Conservation (phyloP, 1,140 invertebrate genomes). For the Tetranychus urticae region DNA sequence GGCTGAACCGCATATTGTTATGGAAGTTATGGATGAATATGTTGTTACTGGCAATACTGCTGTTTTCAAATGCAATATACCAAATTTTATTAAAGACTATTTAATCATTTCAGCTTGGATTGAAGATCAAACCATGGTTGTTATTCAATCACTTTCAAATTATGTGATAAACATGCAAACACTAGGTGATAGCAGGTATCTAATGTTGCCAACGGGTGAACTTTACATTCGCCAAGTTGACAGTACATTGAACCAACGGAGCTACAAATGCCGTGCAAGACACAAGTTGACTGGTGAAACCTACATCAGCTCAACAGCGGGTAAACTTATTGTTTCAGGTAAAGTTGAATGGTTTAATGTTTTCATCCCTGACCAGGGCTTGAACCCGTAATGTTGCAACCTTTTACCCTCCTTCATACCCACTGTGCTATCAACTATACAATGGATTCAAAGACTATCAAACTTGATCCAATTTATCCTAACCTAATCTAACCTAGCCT, state of each 20-base stretch:
- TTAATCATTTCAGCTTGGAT: slow-evolving; percentile 51
- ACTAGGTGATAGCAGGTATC: slow-evolving; percentile 26
- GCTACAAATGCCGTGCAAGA: slow-evolving; percentile 12
- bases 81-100: slow-evolving; percentile 64
- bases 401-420: too few species aligned
- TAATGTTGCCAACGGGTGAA: slow-evolving; percentile 49
- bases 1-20: slow-evolving; percentile 13
- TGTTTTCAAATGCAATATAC: slow-evolving; percentile 23
- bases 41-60: slow-evolving; percentile 19
- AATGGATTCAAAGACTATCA: too few species aligned
- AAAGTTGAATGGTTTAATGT: background rate
- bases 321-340: slow-evolving; percentile 15
- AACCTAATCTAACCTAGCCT: too few species aligned
- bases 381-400: too few species aligned
- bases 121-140: background rate
- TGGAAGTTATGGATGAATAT: slow-evolving; percentile 19
- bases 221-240: slow-evolving; percentile 13
- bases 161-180: background rate
- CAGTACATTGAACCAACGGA: slow-evolving; percentile 6
- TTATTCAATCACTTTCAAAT: background rate
- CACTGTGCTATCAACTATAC: too few species aligned
- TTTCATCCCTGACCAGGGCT: too few species aligned
- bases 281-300: slow-evolving; percentile 12
- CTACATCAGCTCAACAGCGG: slow-evolving; percentile 9
- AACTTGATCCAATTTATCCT: too few species aligned